These are phyloP conservation scores for Tympanoctomys barrerae DNA, from an alignment of 2,797 vertebrate genomes.

Conservation along the genomic window DNA sequence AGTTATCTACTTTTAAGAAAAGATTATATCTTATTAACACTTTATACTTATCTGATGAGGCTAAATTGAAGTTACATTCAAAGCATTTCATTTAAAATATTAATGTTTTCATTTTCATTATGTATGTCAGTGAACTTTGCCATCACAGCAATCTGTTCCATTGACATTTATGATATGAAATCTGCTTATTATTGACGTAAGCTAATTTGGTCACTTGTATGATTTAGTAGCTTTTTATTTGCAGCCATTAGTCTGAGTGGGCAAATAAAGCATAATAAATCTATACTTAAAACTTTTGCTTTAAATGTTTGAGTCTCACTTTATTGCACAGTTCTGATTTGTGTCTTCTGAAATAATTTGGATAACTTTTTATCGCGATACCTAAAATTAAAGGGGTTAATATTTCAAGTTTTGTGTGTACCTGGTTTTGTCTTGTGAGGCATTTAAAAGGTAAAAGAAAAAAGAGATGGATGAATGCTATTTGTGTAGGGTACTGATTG, in stretches of 20 bases:
- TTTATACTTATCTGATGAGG: slow-evolving; percentile 74
- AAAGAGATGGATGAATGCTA: slow-evolving; percentile 30
- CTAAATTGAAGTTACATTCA: slow-evolving; percentile 49
- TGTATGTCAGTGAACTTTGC: slow-evolving; percentile 75
- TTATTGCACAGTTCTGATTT: slow-evolving; percentile 71
- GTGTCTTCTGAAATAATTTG: slow-evolving; percentile 59
- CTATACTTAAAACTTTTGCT: slow-evolving; percentile 21
- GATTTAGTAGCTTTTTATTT: slow-evolving; percentile 70
- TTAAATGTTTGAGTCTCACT: slow-evolving; percentile 35
- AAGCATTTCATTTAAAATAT: slow-evolving; percentile 67
- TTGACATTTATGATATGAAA: slow-evolving; percentile 78
- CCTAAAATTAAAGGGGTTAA: slow-evolving; percentile 30
- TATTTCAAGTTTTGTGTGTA: slow-evolving; percentile 12
- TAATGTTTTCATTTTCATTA: slow-evolving; percentile 67
- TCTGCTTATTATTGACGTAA: slow-evolving; percentile 74
- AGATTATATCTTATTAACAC: slow-evolving; percentile 53
- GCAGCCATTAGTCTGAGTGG: slow-evolving; percentile 54
- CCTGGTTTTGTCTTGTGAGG: slow-evolving; percentile 51
- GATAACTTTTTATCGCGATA: slow-evolving; percentile 59
- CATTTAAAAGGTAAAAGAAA: slow-evolving; percentile 23
- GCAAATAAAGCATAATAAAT: slow-evolving; percentile 74
- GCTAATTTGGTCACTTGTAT: slow-evolving; percentile 69
- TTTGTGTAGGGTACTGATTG: slow-evolving; percentile 41
- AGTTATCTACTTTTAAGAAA: slow-evolving; percentile 57
- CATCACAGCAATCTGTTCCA: slow-evolving; percentile 44